phyloP scores from a whole-genome alignment of 2,113 vertebrate species.

The Malurus alboscapulatus region DNA sequence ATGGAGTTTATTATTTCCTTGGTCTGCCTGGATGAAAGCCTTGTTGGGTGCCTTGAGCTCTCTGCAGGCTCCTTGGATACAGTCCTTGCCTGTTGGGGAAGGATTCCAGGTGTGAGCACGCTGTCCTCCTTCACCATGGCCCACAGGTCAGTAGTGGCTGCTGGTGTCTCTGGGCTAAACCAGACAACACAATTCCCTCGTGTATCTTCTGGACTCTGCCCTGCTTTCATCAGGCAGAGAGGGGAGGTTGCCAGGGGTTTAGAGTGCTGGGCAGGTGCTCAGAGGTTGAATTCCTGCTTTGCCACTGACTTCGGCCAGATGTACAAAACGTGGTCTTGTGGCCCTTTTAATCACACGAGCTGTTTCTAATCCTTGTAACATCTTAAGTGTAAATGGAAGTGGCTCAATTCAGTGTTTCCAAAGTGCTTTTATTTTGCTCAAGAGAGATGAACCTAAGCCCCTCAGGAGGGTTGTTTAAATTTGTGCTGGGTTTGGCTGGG shows the following conservation, averaged over 20 bases:
- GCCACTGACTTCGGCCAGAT: neutral
- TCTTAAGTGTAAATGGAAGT: neutral
- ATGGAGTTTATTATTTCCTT: neutral
- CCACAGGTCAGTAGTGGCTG: neutral
- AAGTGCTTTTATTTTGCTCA: neutral
- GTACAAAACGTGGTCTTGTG: neutral
- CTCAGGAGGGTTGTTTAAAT: neutral
- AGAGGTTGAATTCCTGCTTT: neutral
- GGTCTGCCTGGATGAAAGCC: neutral
- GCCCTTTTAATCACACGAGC: neutral
- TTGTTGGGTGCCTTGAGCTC: neutral
- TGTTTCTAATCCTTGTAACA: neutral
- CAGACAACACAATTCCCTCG: rapidly evolving
- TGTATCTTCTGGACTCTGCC: neutral
- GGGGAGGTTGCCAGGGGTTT: neutral
- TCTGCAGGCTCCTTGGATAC: neutral
- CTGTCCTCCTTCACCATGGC: neutral
- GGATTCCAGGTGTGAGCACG: rapidly evolving
- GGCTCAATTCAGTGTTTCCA: neutral
- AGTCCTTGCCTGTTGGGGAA: neutral
- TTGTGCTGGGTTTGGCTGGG: neutral
- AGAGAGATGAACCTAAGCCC: neutral
- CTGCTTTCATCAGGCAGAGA: neutral
- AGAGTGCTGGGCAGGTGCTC: neutral
- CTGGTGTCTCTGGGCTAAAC: rapidly evolving